These are phyloP conservation scores for Zelostemma sp. DNA, from an alignment of 1,140 invertebrate species.

Conservation along the genomic window DNA sequence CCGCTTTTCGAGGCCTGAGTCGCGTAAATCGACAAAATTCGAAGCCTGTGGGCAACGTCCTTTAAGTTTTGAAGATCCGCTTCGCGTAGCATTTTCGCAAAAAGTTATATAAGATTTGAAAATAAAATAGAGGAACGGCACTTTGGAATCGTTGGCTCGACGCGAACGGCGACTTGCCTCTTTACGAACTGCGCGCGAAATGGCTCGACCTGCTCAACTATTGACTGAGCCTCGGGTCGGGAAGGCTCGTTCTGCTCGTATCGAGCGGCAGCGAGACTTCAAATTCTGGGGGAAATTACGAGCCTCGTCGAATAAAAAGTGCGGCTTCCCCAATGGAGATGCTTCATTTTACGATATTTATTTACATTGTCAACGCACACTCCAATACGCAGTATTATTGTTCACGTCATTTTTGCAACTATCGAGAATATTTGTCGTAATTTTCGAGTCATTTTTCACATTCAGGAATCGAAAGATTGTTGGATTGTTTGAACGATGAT, in stretches of 20 bases:
- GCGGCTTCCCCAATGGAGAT: constrained; percentile 35
- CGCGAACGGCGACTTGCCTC: constrained; percentile 37
- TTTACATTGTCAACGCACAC: too few relatives aligned
- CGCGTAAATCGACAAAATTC: constrained; percentile 72
- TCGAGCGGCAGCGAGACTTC: constrained; percentile 38
- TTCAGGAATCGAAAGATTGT: too few relatives aligned
- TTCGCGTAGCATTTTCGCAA: constrained; percentile 52
- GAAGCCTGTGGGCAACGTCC: constrained; percentile 77
- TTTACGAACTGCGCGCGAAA: constrained; percentile 46
- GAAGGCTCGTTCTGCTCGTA: too few relatives aligned
- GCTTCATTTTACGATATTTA: constrained; percentile 14
- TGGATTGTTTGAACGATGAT: too few relatives aligned
- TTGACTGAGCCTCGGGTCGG: constrained; percentile 39
- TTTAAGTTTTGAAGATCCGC: constrained; percentile 69
- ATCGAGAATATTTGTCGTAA: too few relatives aligned
- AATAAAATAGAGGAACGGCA: constrained; percentile 18
- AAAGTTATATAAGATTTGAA: constrained; percentile 22
- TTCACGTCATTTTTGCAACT: too few relatives aligned
- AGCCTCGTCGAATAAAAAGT: constrained; percentile 35
- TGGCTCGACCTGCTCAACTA: constrained; percentile 43
- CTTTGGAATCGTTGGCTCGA: constrained; percentile 30
- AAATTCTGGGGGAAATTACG: constrained; percentile 48
- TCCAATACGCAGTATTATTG: too few relatives aligned
- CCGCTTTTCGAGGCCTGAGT: constrained; percentile 65
- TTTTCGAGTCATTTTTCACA: too few relatives aligned